Evolutionary conservation across 2,797 vertebrate genomes (phyloP).

Genomic region (Bradypus variegatus): DNA sequence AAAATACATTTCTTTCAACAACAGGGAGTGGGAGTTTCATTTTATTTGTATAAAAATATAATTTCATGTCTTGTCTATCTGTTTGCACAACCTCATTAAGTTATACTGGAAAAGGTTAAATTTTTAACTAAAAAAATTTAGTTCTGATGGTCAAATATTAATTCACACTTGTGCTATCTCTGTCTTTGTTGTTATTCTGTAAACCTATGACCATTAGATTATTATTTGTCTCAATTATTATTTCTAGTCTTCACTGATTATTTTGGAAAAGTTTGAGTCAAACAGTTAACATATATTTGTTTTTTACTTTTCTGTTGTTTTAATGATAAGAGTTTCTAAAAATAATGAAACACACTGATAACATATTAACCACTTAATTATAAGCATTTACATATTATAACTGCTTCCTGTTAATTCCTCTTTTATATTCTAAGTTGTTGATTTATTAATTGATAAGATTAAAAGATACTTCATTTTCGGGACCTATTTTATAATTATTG

Average conservation of each 20-base stretch:
- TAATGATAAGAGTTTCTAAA: not conserved
- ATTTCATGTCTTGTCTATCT: not conserved
- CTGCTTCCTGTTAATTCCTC: not conserved
- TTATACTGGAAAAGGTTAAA: not conserved
- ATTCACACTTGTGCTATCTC: not conserved
- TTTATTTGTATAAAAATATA: not conserved
- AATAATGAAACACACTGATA: not conserved
- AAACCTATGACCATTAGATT: not conserved
- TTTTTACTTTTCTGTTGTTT: not conserved
- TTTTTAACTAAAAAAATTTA: not conserved
- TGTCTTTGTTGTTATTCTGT: not conserved
- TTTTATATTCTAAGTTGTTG: not conserved
- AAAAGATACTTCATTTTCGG: not conserved
- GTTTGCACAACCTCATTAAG: not conserved
- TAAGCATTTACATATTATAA: not conserved
- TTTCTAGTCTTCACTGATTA: not conserved
- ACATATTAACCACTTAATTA: not conserved
- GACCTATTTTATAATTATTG: not conserved
- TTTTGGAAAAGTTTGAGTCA: not conserved
- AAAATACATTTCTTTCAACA: not conserved
- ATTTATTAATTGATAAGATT: not conserved
- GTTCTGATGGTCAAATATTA: not conserved
- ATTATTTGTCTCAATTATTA: not conserved
- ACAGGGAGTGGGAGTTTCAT: not conserved
- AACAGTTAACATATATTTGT: not conserved